Evolutionary conservation across 2,888 invertebrate genomes (phyloP).

Genomic region (Dicycla oo): DNA sequence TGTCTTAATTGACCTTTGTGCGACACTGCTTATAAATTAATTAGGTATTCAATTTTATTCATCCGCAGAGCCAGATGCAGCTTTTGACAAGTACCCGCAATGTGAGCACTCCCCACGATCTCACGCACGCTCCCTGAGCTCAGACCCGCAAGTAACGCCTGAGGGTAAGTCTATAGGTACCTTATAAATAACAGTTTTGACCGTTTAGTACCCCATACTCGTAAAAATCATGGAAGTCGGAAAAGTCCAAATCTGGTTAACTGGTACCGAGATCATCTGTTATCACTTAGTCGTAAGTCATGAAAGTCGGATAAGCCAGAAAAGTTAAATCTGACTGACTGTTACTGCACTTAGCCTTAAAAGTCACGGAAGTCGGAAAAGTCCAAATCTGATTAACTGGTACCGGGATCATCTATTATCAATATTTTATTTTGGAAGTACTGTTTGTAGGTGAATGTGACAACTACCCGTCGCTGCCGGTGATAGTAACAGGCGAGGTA

Average conservation of each 20-base stretch:
- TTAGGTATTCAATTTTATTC: not conserved
- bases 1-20: too few species aligned
- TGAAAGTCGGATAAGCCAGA: not conserved
- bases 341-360: too few species aligned
- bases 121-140: conserved; percentile 82
- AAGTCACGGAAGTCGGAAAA: not conserved
- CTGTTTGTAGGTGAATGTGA: conserved; percentile 79
- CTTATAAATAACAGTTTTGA: not conserved
- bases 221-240: not conserved
- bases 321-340: not conserved
- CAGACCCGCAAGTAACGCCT: conserved; percentile 85
- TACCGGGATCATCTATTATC: not conserved
- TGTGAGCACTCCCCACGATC: conserved; percentile 82
- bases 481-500: conserved; percentile 89
- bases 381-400: not conserved
- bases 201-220: not conserved
- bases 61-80: conserved; percentile 92
- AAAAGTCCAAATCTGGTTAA: not conserved
- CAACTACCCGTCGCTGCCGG: conserved; percentile 87
- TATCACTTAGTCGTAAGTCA: not conserved
- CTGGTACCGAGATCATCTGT: not conserved
- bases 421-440: not conserved
- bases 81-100: conserved; percentile 93
- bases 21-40: too few species aligned
- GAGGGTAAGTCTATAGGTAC: conserved; percentile 78